phyloP scores from a whole-genome alignment of 1,140 invertebrate species.

The Kradibia gibbosae region DNA sequence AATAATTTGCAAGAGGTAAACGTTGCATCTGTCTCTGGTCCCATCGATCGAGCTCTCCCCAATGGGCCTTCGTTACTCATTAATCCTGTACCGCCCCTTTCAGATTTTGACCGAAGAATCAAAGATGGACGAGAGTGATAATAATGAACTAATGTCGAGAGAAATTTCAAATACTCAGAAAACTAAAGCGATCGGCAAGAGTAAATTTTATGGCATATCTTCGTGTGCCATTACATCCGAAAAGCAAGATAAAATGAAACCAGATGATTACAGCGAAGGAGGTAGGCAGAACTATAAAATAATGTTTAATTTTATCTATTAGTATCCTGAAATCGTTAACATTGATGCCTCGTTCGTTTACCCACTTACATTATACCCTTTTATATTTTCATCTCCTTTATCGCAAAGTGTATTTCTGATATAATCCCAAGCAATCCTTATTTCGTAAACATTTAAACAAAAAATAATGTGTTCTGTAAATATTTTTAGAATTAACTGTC shows the following conservation, averaged over 20 bases:
- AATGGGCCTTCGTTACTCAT: background rate
- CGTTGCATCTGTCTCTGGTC: background rate
- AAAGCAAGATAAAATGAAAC: conserved; percentile 84
- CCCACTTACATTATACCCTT: background rate
- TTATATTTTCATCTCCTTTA: background rate
- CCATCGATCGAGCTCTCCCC: background rate
- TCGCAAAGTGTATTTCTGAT: no score
- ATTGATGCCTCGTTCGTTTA: no score
- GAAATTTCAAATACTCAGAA: conserved; percentile 54
- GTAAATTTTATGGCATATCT: conserved; percentile 69
- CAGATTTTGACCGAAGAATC: conserved; percentile 69
- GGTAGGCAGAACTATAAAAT: conserved; percentile 66
- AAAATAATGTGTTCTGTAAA: conserved; percentile 23
- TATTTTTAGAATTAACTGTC: conserved; percentile 65
- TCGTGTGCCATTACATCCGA: conserved; percentile 73
- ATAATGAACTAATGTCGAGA: conserved; percentile 57
- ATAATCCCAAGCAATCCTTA: background rate
- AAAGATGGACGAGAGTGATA: conserved; percentile 66
- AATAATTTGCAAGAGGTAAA: conserved; percentile 82
- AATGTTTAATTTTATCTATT: no score
- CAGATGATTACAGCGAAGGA: conserved; percentile 81
- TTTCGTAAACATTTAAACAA: background rate
- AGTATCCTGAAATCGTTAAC: no score
- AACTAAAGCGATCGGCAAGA: conserved; percentile 68
- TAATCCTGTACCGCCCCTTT: conserved; percentile 15